Conservation (phyloP, 1,140 invertebrate species). For the Drosophila varians region DNA sequence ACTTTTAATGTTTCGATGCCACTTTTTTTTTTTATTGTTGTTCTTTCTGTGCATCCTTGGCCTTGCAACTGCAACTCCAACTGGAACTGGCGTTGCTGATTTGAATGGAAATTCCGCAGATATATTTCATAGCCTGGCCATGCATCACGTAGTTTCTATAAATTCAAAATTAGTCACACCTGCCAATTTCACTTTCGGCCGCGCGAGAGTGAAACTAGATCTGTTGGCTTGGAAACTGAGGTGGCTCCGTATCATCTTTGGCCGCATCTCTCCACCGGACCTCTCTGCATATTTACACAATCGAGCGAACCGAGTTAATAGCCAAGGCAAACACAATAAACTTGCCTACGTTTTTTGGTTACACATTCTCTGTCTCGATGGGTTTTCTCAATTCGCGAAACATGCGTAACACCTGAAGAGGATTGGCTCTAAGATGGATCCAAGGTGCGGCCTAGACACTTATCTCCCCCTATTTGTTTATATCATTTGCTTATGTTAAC, state of each 20-base stretch:
- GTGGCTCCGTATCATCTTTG: conserved; percentile 19
- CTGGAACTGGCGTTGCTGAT: neutral
- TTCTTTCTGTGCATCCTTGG: neutral
- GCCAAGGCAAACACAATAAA: conserved; percentile 44
- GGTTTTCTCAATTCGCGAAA: conserved; percentile 47
- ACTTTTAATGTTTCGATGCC: conserved; percentile 38
- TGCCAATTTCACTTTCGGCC: conserved; percentile 62
- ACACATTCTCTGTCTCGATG: conserved; percentile 29
- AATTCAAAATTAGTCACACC: conserved; percentile 58
- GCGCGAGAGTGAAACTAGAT: conserved; percentile 48
- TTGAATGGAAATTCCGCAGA: conserved; percentile 24
- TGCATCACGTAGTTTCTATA: conserved; percentile 37
- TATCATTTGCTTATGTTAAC: conserved; percentile 20
- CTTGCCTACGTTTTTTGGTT: conserved; percentile 51
- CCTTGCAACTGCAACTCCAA: neutral
- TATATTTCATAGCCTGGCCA: conserved; percentile 21
- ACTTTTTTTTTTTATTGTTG: neutral
- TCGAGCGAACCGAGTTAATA: conserved; percentile 52
- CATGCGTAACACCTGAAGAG: conserved; percentile 48
- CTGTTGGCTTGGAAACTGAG: conserved; percentile 28
- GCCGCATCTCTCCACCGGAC: neutral
- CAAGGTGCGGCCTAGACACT: conserved; percentile 40
- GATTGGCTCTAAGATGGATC: conserved; percentile 32
- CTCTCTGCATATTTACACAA: conserved; percentile 54
- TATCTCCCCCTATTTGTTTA: conserved; percentile 25